Percentiles rank a stretch among this genome's conserved stretches.
These are phyloP conservation scores for Zaprionus africanus DNA, from an alignment of 1,140 invertebrate species.

Conservation along the genomic window DNA sequence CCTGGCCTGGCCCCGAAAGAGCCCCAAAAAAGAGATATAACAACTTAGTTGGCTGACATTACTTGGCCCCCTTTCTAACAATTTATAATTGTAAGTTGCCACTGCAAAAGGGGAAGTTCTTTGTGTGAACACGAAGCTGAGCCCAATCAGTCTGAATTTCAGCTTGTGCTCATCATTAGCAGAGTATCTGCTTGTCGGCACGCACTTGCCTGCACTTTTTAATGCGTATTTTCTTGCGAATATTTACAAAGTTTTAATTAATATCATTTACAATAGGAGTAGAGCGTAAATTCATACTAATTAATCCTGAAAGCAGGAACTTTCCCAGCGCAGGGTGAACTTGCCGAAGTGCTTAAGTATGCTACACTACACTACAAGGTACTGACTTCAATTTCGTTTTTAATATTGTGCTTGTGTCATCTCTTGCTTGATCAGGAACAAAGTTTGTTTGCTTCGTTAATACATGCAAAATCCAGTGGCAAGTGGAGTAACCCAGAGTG, in stretches of 20 bases:
- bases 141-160: background rate
- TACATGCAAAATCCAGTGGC: background rate
- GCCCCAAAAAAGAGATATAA: background rate
- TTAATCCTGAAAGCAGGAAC: background rate
- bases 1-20: background rate
- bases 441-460: background rate
- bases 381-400: background rate
- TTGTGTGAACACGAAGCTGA: background rate
- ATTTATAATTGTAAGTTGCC: background rate
- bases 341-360: too few relatives aligned
- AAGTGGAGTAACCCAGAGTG: background rate
- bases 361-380: background rate
- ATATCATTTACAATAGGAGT: constrained; percentile 17
- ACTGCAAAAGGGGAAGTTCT: background rate
- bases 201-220: background rate
- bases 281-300: background rate
- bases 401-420: too few relatives aligned
- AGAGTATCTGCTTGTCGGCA: background rate
- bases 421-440: background rate
- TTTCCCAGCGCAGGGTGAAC: background rate
- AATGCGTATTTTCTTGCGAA: background rate
- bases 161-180: background rate
- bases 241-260: constrained; percentile 20
- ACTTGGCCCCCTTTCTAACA: background rate
- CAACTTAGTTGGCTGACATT: background rate